Evolutionary conservation across 2,113 vertebrate species (phyloP).

Genomic region (Neolamprologus variostigma): DNA sequence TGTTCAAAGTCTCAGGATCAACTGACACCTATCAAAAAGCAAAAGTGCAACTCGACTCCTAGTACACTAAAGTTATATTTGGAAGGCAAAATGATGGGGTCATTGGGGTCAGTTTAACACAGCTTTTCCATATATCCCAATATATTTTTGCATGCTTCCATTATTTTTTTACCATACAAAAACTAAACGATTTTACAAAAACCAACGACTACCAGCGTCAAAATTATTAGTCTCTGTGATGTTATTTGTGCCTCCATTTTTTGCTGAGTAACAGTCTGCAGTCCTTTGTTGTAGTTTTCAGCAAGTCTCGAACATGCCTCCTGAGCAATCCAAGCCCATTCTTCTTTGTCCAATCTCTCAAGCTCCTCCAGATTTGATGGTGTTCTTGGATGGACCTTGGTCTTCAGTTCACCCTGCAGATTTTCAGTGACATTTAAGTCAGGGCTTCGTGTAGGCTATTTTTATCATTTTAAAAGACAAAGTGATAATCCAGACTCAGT

Average conservation of each 20-base stretch:
- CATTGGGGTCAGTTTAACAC: background rate
- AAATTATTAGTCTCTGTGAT: background rate
- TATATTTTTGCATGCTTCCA: background rate
- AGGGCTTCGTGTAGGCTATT: background rate
- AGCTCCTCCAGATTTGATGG: background rate
- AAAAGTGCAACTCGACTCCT: background rate
- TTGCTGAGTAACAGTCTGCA: background rate
- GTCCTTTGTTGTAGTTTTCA: background rate
- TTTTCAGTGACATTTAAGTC: background rate
- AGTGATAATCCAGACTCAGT: background rate
- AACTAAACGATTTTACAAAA: background rate
- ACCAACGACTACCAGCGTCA: accelerated
- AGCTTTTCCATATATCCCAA: background rate
- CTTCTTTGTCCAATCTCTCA: background rate
- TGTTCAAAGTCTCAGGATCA: background rate
- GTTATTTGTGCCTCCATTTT: background rate
- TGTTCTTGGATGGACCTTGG: background rate
- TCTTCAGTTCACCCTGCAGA: background rate
- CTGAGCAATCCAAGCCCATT: background rate
- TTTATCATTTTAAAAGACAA: background rate
- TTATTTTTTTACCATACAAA: background rate
- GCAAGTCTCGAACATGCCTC: background rate
- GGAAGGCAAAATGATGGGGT: background rate
- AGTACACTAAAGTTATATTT: background rate
- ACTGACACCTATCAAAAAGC: background rate